phyloP scores from a whole-genome alignment of 2,797 vertebrate species.

The Acipenser oxyrinchus region DNA sequence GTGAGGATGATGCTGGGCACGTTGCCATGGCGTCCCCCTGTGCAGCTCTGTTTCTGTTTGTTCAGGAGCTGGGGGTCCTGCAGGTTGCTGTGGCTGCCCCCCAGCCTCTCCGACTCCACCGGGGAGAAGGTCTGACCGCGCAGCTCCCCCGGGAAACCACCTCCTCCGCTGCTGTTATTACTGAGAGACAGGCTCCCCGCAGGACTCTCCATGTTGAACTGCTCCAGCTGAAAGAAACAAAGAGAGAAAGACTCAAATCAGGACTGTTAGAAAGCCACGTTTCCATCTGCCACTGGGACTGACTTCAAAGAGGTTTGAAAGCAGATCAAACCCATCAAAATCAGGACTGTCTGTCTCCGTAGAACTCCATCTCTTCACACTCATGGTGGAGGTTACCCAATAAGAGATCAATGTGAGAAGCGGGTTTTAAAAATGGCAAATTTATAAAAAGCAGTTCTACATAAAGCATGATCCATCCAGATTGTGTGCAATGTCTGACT shows the following conservation, averaged over 20 bases:
- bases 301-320: too few relatives aligned
- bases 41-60: slow-evolving; percentile 62
- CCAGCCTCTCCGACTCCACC: slow-evolving; percentile 41
- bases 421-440: too few relatives aligned
- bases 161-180: slow-evolving; percentile 37
- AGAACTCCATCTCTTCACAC: too few relatives aligned
- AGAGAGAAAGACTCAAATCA: background rate
- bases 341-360: too few relatives aligned
- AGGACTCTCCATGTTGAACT: slow-evolving; percentile 59
- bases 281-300: too few relatives aligned
- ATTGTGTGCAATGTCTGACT: too few relatives aligned
- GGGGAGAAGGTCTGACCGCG: background rate
- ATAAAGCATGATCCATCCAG: too few relatives aligned
- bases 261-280: too few relatives aligned
- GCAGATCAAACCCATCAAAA: too few relatives aligned
- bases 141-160: slow-evolving; percentile 21
- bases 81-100: slow-evolving; percentile 31
- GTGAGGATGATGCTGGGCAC: slow-evolving; percentile 84
- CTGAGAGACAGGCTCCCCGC: slow-evolving; percentile 50
- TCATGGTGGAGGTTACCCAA: too few relatives aligned
- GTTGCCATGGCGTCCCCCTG: slow-evolving; percentile 48
- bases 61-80: slow-evolving; percentile 59
- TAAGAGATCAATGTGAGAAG: too few relatives aligned
- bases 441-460: too few relatives aligned
- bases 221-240: slow-evolving; percentile 32